Evolutionary conservation across 1,140 invertebrate genomes (phyloP).

Genomic region (Drosophila trapezifrons): DNA sequence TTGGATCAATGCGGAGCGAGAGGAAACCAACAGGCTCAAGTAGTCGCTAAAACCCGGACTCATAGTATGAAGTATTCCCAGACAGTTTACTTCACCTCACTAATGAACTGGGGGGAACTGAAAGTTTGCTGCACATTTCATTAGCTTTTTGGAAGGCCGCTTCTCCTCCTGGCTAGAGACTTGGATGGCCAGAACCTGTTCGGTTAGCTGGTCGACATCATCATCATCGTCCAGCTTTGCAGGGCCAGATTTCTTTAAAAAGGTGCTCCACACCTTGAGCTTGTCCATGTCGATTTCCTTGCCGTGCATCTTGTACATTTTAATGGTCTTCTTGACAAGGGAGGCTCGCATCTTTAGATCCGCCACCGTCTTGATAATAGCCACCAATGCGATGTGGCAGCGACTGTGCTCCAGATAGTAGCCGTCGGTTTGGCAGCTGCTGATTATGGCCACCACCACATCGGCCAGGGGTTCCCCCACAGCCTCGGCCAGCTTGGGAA

Average conservation of each 20-base stretch:
- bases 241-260: constrained; percentile 3
- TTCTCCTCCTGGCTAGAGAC: not conserved
- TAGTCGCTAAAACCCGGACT: not conserved
- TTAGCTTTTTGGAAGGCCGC: not conserved
- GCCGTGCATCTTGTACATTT: constrained; percentile 61
- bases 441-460: constrained; percentile 54
- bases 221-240: constrained; percentile 1
- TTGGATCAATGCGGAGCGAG: not conserved
- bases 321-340: constrained; percentile 54
- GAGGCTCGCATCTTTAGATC: constrained; percentile 43
- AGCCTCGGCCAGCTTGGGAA: constrained; percentile 43
- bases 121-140: constrained; percentile 36
- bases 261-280: constrained; percentile 37
- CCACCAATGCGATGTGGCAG: constrained; percentile 58
- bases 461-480: constrained; percentile 41
- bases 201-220: constrained; percentile 23
- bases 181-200: constrained; percentile 28
- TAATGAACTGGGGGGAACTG: not conserved
- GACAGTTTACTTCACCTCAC: not conserved
- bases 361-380: constrained; percentile 39
- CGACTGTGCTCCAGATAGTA: constrained; percentile 55
- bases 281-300: constrained; percentile 43
- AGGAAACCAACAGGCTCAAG: not conserved
- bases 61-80: not conserved
- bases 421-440: constrained; percentile 68